Conservation (phyloP, 2,888 invertebrate genomes). For the Frankliniella intonsa region DNA sequence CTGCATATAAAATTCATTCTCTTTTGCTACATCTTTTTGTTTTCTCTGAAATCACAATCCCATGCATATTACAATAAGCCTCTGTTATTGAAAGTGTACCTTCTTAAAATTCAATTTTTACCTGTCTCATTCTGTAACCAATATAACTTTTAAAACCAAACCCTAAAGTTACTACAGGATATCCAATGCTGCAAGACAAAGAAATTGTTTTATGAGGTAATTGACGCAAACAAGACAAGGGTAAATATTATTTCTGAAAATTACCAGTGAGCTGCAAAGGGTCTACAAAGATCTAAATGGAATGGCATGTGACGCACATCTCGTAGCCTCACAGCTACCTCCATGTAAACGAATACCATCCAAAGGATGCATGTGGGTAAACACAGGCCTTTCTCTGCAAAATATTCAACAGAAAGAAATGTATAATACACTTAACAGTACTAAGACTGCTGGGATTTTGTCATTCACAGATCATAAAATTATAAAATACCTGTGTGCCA, state of each 20-base stretch:
- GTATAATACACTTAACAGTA: constrained; percentile 10
- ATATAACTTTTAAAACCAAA: constrained; percentile 93
- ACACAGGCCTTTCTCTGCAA: constrained; percentile 84
- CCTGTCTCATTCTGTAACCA: constrained; percentile 78
- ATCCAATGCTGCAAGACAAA: constrained; percentile 67
- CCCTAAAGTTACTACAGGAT: constrained; percentile 92
- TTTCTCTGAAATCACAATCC: constrained; percentile 58
- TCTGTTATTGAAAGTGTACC: no score
- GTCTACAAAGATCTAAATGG: constrained; percentile 85
- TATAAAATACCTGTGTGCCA: constrained; percentile 81
- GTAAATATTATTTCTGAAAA: constrained; percentile 39
- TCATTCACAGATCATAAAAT: constrained; percentile 6
- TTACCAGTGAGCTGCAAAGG: constrained; percentile 94
- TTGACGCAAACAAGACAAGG: constrained; percentile 23
- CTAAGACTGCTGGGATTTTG: neutral
- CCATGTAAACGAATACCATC: constrained; percentile 90
- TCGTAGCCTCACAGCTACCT: constrained; percentile 81
- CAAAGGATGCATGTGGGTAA: constrained; percentile 90
- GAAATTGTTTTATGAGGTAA: constrained; percentile 32
- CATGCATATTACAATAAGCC: neutral
- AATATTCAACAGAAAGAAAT: constrained; percentile 39
- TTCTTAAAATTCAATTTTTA: constrained; percentile 42
- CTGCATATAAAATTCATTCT: constrained; percentile 93
- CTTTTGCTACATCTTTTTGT: constrained; percentile 88
- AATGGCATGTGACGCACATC: constrained; percentile 78